Evolutionary conservation across 2,113 vertebrate genomes (phyloP).

Genomic region (Turnix velox): DNA sequence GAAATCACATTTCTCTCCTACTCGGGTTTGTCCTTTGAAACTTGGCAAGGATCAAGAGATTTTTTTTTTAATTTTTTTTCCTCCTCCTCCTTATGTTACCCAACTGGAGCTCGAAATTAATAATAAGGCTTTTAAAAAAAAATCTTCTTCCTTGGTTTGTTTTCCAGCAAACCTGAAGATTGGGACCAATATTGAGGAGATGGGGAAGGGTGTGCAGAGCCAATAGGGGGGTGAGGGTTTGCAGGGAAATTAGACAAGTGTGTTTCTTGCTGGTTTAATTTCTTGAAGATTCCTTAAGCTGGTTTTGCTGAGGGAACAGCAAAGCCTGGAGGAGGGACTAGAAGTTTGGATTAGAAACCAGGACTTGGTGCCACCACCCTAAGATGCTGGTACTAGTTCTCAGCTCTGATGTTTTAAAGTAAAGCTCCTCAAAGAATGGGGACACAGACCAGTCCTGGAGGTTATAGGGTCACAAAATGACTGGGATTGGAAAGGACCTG

Average conservation of each 20-base stretch:
- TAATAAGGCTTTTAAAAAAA: not conserved
- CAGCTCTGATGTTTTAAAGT: not conserved
- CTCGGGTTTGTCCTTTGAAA: slow-evolving; percentile 59
- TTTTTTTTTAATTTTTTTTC: not conserved
- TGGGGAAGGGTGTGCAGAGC: not conserved
- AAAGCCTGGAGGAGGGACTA: not conserved
- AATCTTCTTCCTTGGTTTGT: slow-evolving; percentile 25
- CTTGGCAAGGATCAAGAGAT: slow-evolving; percentile 4
- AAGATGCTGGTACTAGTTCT: not conserved
- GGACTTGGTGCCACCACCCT: not conserved
- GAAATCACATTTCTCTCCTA: slow-evolving; percentile 48
- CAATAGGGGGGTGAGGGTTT: not conserved
- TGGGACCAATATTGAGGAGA: not conserved
- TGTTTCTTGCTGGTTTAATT: not conserved
- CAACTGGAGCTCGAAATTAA: slow-evolving; percentile 29
- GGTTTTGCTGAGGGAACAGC: not conserved
- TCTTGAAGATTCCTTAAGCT: not conserved
- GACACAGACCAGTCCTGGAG: not conserved
- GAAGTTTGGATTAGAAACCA: not conserved
- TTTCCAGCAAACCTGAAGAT: slow-evolving; percentile 39
- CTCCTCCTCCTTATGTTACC: slow-evolving; percentile 52
- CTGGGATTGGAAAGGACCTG: no score
- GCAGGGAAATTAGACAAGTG: not conserved
- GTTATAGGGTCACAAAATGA: no score
- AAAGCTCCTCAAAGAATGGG: not conserved